phyloP scores from a whole-genome alignment of 2,113 vertebrate genomes.

The Lagopus leucura region DNA sequence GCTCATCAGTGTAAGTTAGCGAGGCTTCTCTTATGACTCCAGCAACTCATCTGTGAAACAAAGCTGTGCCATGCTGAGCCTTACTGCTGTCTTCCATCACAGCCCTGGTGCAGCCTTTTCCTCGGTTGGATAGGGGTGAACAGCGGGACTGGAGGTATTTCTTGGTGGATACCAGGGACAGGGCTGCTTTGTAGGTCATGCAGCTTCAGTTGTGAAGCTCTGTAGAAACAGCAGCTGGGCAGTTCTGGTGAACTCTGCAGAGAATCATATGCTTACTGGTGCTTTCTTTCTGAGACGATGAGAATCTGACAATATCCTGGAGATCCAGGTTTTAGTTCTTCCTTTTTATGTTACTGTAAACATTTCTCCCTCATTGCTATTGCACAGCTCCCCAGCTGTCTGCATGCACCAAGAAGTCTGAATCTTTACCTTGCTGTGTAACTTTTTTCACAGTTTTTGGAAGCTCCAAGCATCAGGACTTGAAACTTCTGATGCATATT shows the following conservation, averaged over 20 bases:
- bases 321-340: background rate
- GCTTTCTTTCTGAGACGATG: background rate
- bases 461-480: background rate
- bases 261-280: background rate
- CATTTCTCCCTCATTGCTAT: background rate
- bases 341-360: background rate
- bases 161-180: accelerated
- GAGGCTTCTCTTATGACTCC: background rate
- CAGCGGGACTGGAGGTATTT: background rate
- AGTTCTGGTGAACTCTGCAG: background rate
- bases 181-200: background rate
- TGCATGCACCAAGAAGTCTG: background rate
- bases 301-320: background rate
- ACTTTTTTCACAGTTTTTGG: background rate
- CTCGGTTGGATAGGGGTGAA: accelerated
- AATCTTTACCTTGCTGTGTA: background rate
- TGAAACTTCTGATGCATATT: background rate
- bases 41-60: background rate
- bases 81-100: background rate
- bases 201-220: background rate
- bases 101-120: background rate
- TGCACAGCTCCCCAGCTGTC: background rate
- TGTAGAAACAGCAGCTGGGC: background rate
- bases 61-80: background rate
- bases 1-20: background rate